Conservation (phyloP, 2,113 vertebrate species). For the Corythornis vintsioides region DNA sequence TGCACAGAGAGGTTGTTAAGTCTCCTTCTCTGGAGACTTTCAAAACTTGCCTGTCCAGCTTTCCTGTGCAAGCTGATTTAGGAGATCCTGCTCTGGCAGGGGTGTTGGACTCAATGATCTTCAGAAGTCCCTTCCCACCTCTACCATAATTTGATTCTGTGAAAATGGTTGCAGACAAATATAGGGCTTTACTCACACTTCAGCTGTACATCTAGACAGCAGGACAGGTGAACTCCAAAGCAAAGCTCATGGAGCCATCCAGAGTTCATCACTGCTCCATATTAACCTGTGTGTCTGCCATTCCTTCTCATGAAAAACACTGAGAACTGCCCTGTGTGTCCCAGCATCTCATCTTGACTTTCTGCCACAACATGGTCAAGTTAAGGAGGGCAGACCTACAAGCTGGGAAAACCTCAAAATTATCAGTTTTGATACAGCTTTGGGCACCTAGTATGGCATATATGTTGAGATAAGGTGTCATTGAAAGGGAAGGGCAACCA, state of each 20-base stretch:
- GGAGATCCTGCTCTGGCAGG: background rate
- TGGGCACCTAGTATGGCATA: background rate
- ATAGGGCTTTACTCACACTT: background rate
- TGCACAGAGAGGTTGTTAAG: background rate
- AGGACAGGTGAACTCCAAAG: background rate
- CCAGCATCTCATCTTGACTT: background rate
- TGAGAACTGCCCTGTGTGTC: background rate
- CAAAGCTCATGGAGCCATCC: background rate
- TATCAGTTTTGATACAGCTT: background rate
- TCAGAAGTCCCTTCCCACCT: background rate
- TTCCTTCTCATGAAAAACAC: background rate
- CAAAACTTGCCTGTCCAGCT: background rate
- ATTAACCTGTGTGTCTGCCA: background rate
- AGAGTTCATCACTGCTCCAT: background rate
- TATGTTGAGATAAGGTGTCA: background rate
- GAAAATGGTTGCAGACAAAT: background rate
- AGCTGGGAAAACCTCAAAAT: background rate
- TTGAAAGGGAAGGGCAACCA: too few relatives aligned
- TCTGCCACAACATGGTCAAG: background rate
- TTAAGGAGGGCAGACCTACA: background rate
- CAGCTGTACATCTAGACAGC: background rate
- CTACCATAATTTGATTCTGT: background rate
- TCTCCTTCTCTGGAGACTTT: background rate
- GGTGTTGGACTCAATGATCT: background rate
- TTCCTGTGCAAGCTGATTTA: background rate